phyloP scores from a whole-genome alignment of 2,888 invertebrate genomes.

The Gari tellinella region DNA sequence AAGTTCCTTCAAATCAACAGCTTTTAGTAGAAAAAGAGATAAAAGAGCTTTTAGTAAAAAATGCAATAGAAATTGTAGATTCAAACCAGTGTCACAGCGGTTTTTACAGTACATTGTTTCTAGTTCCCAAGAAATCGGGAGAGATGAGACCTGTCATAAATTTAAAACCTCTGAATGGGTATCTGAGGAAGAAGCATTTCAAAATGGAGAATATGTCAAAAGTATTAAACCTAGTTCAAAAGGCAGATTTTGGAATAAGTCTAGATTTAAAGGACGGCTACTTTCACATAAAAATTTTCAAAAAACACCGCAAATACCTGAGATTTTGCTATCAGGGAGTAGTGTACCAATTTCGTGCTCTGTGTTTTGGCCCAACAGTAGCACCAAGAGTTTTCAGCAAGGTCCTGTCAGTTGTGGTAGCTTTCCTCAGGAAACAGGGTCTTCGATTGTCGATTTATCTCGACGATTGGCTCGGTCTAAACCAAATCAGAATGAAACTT shows the following conservation, averaged over 20 bases:
- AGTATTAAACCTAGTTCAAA: conserved; percentile 30
- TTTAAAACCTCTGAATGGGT: conserved; percentile 46
- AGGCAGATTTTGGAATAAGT: conserved; percentile 45
- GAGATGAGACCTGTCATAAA: conserved; percentile 34
- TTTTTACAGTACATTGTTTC: conserved; percentile 52
- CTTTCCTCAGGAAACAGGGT: conserved; percentile 21
- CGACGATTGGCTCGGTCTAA: conserved; percentile 48
- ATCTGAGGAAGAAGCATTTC: conserved; percentile 41
- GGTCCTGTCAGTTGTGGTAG: conserved; percentile 33
- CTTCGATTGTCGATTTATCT: conserved; percentile 10
- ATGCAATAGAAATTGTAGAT: conserved; percentile 43
- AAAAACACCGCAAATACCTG: conserved; percentile 35
- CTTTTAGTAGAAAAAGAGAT: conserved; percentile 26
- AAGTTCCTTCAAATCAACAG: conserved; percentile 8
- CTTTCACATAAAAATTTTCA: conserved; percentile 36
- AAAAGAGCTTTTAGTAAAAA: conserved; percentile 21
- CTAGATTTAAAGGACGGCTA: conserved; percentile 49
- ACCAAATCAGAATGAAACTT: conserved; percentile 5
- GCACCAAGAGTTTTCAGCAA: conserved; percentile 37
- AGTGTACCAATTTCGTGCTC: conserved; percentile 35
- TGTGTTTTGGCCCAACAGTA: conserved; percentile 37
- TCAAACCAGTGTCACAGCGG: too few species aligned
- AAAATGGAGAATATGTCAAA: conserved; percentile 47
- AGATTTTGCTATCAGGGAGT: conserved; percentile 36
- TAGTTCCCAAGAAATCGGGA: conserved; percentile 39